phyloP scores from a whole-genome alignment of 2,797 vertebrate species.

The Micromesistius poutassou region DNA sequence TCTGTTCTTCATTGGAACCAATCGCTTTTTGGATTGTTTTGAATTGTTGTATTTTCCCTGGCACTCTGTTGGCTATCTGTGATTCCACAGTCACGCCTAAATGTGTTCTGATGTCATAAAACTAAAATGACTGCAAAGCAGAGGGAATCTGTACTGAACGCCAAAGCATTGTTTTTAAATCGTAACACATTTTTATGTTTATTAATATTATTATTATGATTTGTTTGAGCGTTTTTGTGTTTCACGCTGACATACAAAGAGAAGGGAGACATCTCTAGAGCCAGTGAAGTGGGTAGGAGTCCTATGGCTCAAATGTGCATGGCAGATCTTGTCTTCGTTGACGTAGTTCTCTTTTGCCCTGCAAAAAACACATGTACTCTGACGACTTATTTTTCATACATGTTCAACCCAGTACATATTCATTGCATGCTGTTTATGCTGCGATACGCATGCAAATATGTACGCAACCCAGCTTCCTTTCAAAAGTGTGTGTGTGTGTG shows the following conservation, averaged over 20 bases:
- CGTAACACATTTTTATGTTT: neutral
- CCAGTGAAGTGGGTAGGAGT: slow-evolving; percentile 69
- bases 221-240: slow-evolving; percentile 34
- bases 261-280: slow-evolving; percentile 68
- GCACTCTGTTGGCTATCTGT: neutral
- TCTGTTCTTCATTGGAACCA: neutral
- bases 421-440: neutral
- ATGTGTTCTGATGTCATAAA: neutral
- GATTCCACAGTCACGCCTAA: neutral
- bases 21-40: slow-evolving; percentile 2
- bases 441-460: neutral
- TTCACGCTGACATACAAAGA: slow-evolving; percentile 56
- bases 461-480: neutral
- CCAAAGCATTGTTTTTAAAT: neutral
- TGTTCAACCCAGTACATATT: neutral
- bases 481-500: slow-evolving; percentile 4
- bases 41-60: slow-evolving; percentile 14
- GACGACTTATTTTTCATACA: neutral
- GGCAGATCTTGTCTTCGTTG: slow-evolving; percentile 46
- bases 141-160: neutral
- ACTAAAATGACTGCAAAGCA: neutral
- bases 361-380: neutral
- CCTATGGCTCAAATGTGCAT: slow-evolving; percentile 71
- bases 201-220: slow-evolving; percentile 10
- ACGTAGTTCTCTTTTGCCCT: neutral